Base-by-base conservation (phyloP, 2,113 vertebrate species). In the Cinclus cinclus region DNA sequence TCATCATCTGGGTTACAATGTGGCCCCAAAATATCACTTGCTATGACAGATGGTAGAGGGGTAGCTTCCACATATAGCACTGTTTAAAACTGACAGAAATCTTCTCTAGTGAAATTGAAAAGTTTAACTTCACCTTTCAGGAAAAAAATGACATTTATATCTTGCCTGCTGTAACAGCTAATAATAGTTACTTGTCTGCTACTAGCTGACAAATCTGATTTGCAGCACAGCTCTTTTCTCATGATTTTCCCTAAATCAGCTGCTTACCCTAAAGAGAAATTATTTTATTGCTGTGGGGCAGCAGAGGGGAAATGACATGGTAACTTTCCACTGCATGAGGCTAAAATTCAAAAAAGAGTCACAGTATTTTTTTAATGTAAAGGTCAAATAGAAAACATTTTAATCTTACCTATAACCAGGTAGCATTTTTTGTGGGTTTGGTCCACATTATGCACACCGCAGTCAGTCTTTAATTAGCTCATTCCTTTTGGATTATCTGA, bases 171-270 rank as follows among this genome's bases (percentile, higher is more conserved):
- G 63, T 94, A 97, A 84, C 8, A 90, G 53, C 75, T 97, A 92
- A 97, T 96, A 97, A 97, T 94, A 96, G 87, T 76, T 94, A 60
- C 63, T 88, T 68, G 60, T 87, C 89, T 95, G 60, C 64, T 89
- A 76, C 87, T 64, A 68, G 71, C 92, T 96, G 83, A 70, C 91
- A 90, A 70, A 93, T 59, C 42, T 65, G 39, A 96, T 97, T 86
- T 94, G 37, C 76, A 92, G 69, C 62, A 93, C 53, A 92, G 37
- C 44, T 94, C 68, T 94, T 87, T 77, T 92, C 80, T 86, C 39
- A 83, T 47, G 74, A 86, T 10, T 81, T 97, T 94, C 81, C 52
- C 75, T 80, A 91, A 30, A 87, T 78, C 41, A 74, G 52, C 41
- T 75, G 15, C 73, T 91, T 80, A 74, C 47, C 83, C 78, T 60